These are phyloP conservation scores for Orbicella faveolata DNA, from an alignment of 64 coral and sea anemone species.

Conservation along the genomic window DNA sequence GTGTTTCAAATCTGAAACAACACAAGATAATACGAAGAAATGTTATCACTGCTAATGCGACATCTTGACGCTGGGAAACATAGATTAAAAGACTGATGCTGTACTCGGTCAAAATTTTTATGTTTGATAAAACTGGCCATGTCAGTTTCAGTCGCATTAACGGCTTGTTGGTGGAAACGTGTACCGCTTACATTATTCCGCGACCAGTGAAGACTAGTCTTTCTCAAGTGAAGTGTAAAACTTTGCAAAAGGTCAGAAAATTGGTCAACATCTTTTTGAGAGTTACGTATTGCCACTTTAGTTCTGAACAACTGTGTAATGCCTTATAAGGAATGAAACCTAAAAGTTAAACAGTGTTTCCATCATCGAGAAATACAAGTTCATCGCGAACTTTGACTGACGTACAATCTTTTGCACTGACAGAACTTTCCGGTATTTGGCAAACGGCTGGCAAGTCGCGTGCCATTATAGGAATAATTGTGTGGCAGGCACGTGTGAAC, in stretches of 20 bases:
- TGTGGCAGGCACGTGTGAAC: not conserved
- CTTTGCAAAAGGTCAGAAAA: not conserved
- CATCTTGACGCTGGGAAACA: not conserved
- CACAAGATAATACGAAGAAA: not conserved
- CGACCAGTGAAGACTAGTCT: not conserved
- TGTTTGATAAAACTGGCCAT: too few species aligned
- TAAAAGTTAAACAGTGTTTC: not conserved
- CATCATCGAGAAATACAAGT: too few species aligned
- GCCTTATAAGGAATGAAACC: not conserved
- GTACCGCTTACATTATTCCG: not conserved
- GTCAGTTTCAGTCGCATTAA: too few species aligned
- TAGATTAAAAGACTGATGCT: not conserved
- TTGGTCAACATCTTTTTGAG: not conserved
- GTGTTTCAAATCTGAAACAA: conserved; percentile 4
- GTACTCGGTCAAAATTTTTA: too few species aligned
- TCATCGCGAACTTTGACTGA: not conserved
- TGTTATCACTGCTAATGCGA: not conserved
- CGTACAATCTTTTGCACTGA: not conserved
- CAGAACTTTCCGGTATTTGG: conserved; percentile 11
- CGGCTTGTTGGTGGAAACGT: too few species aligned
- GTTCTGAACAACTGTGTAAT: not conserved
- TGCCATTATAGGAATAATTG: not conserved
- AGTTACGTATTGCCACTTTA: not conserved
- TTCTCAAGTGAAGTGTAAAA: not conserved
- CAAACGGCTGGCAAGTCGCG: not conserved